Percentiles rank a stretch among this genome's conserved stretches.
phyloP scores from a whole-genome alignment of 35 echinoderm and acorn worm genomes.

The Apostichopus parvimensis region DNA sequence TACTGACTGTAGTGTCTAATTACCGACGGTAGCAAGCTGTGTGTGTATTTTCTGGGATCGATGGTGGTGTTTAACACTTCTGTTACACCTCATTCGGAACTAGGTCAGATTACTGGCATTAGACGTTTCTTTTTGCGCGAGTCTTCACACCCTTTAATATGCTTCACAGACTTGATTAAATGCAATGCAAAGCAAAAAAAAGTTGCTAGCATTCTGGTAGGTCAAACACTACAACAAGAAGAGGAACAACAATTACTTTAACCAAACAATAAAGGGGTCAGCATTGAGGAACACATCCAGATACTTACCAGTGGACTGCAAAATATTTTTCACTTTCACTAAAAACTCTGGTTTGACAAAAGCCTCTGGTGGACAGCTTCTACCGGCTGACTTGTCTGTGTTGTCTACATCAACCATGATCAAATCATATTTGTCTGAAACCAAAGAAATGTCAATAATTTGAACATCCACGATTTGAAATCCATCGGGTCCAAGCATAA shows the following conservation, averaged over 20 bases:
- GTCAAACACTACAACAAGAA: background rate
- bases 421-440: slow-evolving; percentile 55
- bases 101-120: too few relatives aligned
- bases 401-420: slow-evolving; percentile 85
- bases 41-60: too few relatives aligned
- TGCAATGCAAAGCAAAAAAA: background rate
- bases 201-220: too few relatives aligned
- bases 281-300: background rate
- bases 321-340: slow-evolving; percentile 56
- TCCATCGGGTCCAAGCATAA: background rate
- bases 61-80: too few relatives aligned
- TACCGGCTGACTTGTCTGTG: slow-evolving; percentile 62
- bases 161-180: too few relatives aligned
- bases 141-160: too few relatives aligned
- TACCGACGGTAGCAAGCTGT: too few relatives aligned
- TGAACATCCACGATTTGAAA: background rate
- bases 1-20: too few relatives aligned
- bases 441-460: too few relatives aligned
- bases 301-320: slow-evolving; percentile 63
- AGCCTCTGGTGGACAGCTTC: slow-evolving; percentile 62
- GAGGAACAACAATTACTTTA: background rate
- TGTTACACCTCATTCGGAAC: too few relatives aligned
- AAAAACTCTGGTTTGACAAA: slow-evolving; percentile 79
- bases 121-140: too few relatives aligned
- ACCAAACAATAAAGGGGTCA: background rate